phyloP scores from a whole-genome alignment of 2,888 invertebrate species.

The Plemyria rubiginata region DNA sequence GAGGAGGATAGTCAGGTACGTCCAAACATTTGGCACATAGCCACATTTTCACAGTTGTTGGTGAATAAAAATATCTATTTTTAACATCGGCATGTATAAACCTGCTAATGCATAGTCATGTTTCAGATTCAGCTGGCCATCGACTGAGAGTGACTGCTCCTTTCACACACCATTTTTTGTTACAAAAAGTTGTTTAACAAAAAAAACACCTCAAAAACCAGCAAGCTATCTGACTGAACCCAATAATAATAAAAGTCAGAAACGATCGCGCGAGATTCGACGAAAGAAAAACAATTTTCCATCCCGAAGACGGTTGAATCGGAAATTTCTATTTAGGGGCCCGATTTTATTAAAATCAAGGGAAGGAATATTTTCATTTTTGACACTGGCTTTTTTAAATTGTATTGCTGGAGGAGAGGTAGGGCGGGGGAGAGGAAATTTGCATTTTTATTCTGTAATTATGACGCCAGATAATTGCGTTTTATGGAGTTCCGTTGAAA shows the following conservation, averaged over 20 bases:
- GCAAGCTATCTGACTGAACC: constrained; percentile 32
- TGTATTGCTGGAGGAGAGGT: constrained; percentile 29
- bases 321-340: constrained; percentile 44
- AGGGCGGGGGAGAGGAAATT: constrained; percentile 31
- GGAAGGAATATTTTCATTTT: constrained; percentile 41
- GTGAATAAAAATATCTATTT: too few species aligned
- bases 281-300: constrained; percentile 38
- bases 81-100: too few species aligned
- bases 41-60: too few species aligned
- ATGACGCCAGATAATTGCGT: constrained; percentile 35
- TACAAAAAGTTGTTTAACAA: neutral
- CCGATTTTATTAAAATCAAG: constrained; percentile 41
- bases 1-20: too few species aligned
- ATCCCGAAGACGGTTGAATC: constrained; percentile 29
- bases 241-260: constrained; percentile 40
- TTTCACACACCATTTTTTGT: too few species aligned
- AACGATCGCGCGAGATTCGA: constrained; percentile 32
- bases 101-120: too few species aligned
- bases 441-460: constrained; percentile 43
- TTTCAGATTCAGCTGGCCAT: too few species aligned
- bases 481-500: constrained; percentile 27
- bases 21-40: too few species aligned
- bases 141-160: too few species aligned
- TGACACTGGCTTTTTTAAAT: constrained; percentile 42
- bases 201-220: constrained; percentile 11